Evolutionary conservation across 2,888 invertebrate species (phyloP).

Genomic region (Macrosoma leucophasiata): DNA sequence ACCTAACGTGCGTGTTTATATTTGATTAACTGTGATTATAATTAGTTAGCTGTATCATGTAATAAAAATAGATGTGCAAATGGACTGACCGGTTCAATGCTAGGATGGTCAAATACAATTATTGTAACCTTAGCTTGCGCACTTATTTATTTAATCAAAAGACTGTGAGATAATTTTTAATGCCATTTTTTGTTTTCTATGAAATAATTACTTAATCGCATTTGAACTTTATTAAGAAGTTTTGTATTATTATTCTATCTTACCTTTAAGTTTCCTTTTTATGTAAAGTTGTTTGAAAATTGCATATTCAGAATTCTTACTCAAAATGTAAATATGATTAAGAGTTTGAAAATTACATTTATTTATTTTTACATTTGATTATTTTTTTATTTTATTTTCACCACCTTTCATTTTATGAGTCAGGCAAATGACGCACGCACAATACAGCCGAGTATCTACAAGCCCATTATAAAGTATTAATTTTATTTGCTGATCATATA

Average conservation of each 20-base stretch:
- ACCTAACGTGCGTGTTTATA: too few species aligned
- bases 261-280: conserved; percentile 25
- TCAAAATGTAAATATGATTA: conserved; percentile 71
- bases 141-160: conserved; percentile 54
- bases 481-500: too few species aligned
- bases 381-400: conserved; percentile 41
- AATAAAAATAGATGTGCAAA: too few species aligned
- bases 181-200: conserved; percentile 62
- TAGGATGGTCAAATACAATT: conserved; percentile 9
- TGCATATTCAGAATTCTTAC: conserved; percentile 45
- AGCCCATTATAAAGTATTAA: too few species aligned
- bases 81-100: too few species aligned
- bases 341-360: conserved; percentile 65
- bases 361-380: conserved; percentile 63
- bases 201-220: conserved; percentile 41
- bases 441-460: too few species aligned
- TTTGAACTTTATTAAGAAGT: conserved; percentile 35
- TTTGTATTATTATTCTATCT: conserved; percentile 32
- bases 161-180: conserved; percentile 63
- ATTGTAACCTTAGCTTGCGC: conserved; percentile 26
- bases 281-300: conserved; percentile 45
- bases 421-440: conserved; percentile 70
- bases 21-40: too few species aligned
- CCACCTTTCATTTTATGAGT: conserved; percentile 19
- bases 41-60: too few species aligned